Base-by-base conservation (phyloP, 53 echinoderm and acorn worm genomes). In the Arbacia lixula region DNA sequence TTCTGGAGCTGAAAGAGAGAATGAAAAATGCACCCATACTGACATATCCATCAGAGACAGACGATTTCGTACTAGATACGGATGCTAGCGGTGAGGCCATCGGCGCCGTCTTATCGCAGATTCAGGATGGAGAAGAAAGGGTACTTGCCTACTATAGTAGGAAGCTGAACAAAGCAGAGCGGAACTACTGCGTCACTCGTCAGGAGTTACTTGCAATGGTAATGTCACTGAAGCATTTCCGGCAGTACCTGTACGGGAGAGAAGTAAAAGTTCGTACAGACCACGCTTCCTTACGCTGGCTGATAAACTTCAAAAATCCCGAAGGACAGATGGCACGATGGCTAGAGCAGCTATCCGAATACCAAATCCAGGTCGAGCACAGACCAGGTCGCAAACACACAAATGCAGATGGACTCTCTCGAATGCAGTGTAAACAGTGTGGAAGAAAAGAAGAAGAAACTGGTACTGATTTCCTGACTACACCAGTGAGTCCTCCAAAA, bases 101-200 rank as follows among this genome's bases (percentile, higher is more conserved):
- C 5, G 87, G 78, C 24, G 76, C 33, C 1, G 87, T 87, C 2
- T 46, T 87, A 2, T 87, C 87, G 3, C 87, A 87, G 26, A 56
- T 53, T 6, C 68, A 86, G 63, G 78, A 78, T 78, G 77, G 66
- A 10, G 34, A 66, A 6, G 64, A 64, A 31, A 64, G 19, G 19
- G 64, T 64, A 6, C 6, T 64, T 6, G 64, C 30, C 9, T 64
- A 64, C 33, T 64, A 29, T 32, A 64, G 64, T 31, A 27, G 34
- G 33, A 64, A 64, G 34, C 19, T 64, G 5, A 29, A 8, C 6
- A 64, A 32, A 32, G 30, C 64, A 26, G 64, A 64, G 64, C 26
- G n/a, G 19, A 64, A 64, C 34, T 64, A 64, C 64, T 64, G 64
- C 33, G 64, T 64, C 9, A 64, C 64, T 30, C 64, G 64, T 4